Percentiles rank a stretch among this genome's conserved stretches.
phyloP scores from a whole-genome alignment of 2,888 invertebrate genomes.

The Sericinus montela region DNA sequence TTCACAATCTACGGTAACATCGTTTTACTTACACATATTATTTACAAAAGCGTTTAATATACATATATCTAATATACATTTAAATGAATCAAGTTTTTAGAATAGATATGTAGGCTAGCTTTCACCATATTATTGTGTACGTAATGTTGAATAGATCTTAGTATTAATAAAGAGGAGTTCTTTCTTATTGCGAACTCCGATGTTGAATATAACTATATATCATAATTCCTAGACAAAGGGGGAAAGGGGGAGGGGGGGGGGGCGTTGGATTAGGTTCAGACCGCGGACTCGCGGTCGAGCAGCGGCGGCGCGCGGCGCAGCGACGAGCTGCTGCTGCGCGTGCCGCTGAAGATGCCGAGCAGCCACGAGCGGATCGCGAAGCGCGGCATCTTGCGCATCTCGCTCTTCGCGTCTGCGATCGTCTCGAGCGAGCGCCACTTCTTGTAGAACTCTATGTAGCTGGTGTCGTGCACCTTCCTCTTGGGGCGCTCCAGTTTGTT shows the following conservation, averaged over 20 bases:
- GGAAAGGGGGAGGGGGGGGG: no score
- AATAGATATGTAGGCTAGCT: constrained; percentile 2
- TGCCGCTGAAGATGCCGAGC: constrained; percentile 85
- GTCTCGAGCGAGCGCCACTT: constrained; percentile 90
- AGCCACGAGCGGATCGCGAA: constrained; percentile 86
- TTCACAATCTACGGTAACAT: constrained; percentile 80
- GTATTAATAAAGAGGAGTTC: neutral
- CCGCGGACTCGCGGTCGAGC: constrained; percentile 71
- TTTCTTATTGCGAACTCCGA: constrained; percentile 5
- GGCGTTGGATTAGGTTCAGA: constrained; percentile 40
- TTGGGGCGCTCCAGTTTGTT: constrained; percentile 57
- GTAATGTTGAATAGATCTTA: neutral
- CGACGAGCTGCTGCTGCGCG: constrained; percentile 80
- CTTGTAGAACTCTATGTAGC: constrained; percentile 79
- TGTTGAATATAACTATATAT: constrained; percentile 4
- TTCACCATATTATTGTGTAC: constrained; percentile 1
- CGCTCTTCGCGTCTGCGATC: constrained; percentile 64
- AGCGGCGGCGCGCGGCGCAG: constrained; percentile 66
- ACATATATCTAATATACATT: constrained; percentile 53
- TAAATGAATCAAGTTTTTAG: constrained; percentile 19
- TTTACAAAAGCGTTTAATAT: constrained; percentile 71
- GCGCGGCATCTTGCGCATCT: constrained; percentile 79
- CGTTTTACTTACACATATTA: constrained; percentile 78
- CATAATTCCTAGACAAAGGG: no score
- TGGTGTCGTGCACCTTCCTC: constrained; percentile 59